A percentile compares a stretch with the other conserved stretches of the same genome.
phyloP scores from a whole-genome alignment of 2,888 invertebrate genomes.

The Adelphocoris suturalis region DNA sequence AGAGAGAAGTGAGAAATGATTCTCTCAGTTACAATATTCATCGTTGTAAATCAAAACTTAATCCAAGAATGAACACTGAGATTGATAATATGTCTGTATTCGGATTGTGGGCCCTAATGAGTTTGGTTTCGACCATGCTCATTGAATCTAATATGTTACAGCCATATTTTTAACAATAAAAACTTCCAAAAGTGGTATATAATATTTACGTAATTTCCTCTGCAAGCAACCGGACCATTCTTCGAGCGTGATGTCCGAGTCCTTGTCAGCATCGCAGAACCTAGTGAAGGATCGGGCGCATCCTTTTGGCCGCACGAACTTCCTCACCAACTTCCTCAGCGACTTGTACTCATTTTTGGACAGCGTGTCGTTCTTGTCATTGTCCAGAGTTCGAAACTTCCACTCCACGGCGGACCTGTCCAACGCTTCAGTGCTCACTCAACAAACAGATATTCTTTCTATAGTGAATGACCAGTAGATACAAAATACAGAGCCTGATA shows the following conservation, averaged over 20 bases:
- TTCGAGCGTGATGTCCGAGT: constrained; percentile 86
- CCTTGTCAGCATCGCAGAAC: constrained; percentile 91
- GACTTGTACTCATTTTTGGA: constrained; percentile 91
- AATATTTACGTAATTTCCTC: constrained; percentile 61
- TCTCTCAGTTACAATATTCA: too few species aligned
- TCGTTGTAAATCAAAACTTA: too few species aligned
- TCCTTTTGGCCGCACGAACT: constrained; percentile 92
- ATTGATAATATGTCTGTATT: too few species aligned
- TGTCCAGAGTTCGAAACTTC: constrained; percentile 93
- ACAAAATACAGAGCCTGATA: too few species aligned
- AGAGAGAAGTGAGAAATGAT: too few species aligned
- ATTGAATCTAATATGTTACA: too few species aligned
- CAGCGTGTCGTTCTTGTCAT: constrained; percentile 87
- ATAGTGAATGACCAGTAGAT: constrained; percentile 28
- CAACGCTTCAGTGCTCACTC: constrained; percentile 71
- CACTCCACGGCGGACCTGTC: constrained; percentile 80
- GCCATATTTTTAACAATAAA: too few species aligned
- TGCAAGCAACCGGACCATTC: constrained; percentile 95
- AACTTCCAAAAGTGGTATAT: neutral
- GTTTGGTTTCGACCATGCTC: too few species aligned
- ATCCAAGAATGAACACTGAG: too few species aligned
- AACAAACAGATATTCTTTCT: constrained; percentile 60
- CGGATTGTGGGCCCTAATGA: too few species aligned
- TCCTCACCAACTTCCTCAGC: constrained; percentile 89
- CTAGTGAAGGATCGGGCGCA: constrained; percentile 94